Conservation (phyloP, 2,113 vertebrate genomes). For the Otocyon megalotis region DNA sequence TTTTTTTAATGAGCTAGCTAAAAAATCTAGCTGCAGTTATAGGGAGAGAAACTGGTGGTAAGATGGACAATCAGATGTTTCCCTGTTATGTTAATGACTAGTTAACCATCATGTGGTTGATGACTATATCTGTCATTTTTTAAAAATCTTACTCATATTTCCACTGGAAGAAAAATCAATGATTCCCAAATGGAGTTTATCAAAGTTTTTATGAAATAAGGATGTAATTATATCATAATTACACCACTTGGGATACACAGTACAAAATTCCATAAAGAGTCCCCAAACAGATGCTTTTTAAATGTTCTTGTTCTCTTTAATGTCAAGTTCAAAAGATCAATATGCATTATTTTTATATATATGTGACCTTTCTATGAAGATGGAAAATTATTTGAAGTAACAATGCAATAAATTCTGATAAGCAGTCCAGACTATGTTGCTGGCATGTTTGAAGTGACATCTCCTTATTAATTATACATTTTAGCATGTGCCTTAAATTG, state of each 20-base stretch:
- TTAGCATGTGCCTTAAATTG: constrained; percentile 57
- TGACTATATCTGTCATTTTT: background rate
- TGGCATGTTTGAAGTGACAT: constrained; percentile 74
- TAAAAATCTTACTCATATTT: constrained; percentile 4
- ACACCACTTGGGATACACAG: constrained; percentile 22
- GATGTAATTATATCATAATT: background rate
- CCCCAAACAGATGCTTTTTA: constrained; percentile 12
- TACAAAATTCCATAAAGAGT: constrained; percentile 29
- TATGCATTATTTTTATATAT: background rate
- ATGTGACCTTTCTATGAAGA: constrained; percentile 47
- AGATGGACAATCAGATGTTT: background rate
- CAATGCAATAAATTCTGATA: constrained; percentile 37
- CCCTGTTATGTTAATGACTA: background rate
- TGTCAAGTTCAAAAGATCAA: constrained; percentile 46
- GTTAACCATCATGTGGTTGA: background rate
- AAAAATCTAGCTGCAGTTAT: background rate
- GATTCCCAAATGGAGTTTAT: constrained; percentile 48
- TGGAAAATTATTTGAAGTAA: constrained; percentile 22
- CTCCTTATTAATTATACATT: constrained; percentile 63
- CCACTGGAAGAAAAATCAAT: constrained; percentile 49
- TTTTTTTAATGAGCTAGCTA: background rate
- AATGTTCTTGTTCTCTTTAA: constrained; percentile 41
- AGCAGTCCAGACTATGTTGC: constrained; percentile 64
- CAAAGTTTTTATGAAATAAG: constrained; percentile 50
- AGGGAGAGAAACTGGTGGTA: constrained; percentile 26